These are phyloP conservation scores for Mirounga angustirostris DNA, from an alignment of 2,113 vertebrate genomes.

Conservation along the genomic window DNA sequence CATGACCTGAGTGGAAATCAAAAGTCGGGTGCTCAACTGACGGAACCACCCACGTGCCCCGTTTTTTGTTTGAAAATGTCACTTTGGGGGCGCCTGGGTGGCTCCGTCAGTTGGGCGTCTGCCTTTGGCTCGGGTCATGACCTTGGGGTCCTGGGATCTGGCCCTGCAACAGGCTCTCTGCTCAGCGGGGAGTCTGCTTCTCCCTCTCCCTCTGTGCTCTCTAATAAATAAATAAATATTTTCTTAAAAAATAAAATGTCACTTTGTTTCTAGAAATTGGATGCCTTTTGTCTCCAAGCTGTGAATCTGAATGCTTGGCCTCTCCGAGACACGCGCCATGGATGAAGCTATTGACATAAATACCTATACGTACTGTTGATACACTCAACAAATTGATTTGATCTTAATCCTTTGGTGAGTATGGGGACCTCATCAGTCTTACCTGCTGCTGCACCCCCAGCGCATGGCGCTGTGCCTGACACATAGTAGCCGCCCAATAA, in stretches of 20 bases:
- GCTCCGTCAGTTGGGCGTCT: not conserved
- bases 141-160: not conserved
- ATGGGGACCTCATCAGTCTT: not conserved
- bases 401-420: not conserved
- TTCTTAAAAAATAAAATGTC: not conserved
- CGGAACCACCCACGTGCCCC: not conserved
- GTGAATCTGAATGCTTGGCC: not conserved
- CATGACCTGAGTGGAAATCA: not conserved
- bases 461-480: not conserved
- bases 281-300: not conserved
- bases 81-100: not conserved
- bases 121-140: not conserved
- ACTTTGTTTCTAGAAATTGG: not conserved
- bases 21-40: not conserved
- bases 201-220: not conserved
- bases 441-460: not conserved
- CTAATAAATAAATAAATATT: not conserved
- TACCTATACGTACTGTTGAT: not conserved
- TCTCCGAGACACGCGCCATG: not conserved
- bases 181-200: not conserved
- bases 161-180: not conserved
- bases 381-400: not conserved
- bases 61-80: not conserved
- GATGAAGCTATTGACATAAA: not conserved
- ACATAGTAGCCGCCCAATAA: not conserved